phyloP scores from a whole-genome alignment of 2,113 vertebrate species.

The Lepus europaeus region DNA sequence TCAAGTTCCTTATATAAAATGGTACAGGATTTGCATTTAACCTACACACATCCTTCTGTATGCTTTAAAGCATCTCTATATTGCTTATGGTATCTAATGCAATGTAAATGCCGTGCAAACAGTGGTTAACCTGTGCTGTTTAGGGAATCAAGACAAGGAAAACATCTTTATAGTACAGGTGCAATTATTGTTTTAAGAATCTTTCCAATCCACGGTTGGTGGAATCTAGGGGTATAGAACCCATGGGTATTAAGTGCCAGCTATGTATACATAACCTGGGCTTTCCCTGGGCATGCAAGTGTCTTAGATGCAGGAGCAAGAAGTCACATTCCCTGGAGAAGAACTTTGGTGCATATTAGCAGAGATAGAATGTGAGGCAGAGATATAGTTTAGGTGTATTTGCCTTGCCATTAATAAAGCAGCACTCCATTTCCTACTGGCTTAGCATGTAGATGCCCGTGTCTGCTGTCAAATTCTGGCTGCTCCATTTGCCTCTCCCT shows the following conservation, averaged over 20 bases:
- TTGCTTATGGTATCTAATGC: not conserved
- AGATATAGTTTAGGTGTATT: not conserved
- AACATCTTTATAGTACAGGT: not conserved
- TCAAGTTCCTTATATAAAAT: not conserved
- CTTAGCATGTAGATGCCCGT: fast-evolving
- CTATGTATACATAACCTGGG: not conserved
- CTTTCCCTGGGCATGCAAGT: not conserved
- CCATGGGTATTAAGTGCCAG: no score
- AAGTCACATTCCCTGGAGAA: not conserved
- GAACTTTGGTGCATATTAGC: not conserved
- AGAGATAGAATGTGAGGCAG: not conserved
- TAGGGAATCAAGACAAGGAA: not conserved
- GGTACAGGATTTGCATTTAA: not conserved
- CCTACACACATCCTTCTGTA: not conserved
- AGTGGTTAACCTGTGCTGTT: not conserved
- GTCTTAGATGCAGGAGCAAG: not conserved
- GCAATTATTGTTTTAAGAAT: not conserved
- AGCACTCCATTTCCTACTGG: not conserved
- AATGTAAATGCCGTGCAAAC: not conserved
- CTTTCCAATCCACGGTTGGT: not conserved
- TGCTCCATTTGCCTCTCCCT: not conserved
- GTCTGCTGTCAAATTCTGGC: not conserved
- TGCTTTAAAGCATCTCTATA: not conserved
- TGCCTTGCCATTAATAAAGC: not conserved
- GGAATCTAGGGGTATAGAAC: not conserved